Conservation (phyloP, 2,797 vertebrate species). For the Botia kubotai region DNA sequence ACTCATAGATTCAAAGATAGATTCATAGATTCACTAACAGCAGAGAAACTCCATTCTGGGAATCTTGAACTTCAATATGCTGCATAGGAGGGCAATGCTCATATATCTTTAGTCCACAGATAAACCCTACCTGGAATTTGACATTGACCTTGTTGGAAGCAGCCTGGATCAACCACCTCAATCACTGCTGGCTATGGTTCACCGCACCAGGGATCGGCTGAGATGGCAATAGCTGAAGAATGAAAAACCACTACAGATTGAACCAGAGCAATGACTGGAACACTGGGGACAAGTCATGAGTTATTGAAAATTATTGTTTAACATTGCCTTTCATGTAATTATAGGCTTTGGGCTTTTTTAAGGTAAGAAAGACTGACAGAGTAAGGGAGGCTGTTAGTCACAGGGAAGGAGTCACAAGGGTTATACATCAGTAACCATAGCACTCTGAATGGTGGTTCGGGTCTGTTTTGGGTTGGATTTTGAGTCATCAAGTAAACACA, state of each 20-base stretch:
- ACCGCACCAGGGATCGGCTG: not conserved
- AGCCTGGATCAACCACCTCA: constrained; percentile 17
- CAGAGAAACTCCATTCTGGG: too few species aligned
- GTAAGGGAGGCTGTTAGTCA: not conserved
- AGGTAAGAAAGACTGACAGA: not conserved
- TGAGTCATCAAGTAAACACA: too few species aligned
- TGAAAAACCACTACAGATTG: constrained; percentile 1
- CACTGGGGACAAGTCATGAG: not conserved
- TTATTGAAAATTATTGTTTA: not conserved
- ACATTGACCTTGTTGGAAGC: constrained; percentile 26
- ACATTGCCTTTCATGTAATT: not conserved
- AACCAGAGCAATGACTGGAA: constrained; percentile 14
- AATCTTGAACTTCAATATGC: not conserved
- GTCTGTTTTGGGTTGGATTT: too few species aligned
- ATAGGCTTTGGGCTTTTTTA: not conserved
- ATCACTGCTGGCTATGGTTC: constrained; percentile 13
- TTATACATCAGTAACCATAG: too few species aligned
- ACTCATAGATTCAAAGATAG: too few species aligned
- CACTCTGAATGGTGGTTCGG: too few species aligned
- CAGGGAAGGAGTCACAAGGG: not conserved
- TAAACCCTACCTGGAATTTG: constrained; percentile 12
- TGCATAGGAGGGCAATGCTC: constrained; percentile 3
- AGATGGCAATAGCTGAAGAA: not conserved
- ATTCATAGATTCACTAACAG: too few species aligned
- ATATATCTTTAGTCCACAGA: not conserved